Conservation (phyloP, 2,888 invertebrate genomes). For the Pherbina coryleti region DNA sequence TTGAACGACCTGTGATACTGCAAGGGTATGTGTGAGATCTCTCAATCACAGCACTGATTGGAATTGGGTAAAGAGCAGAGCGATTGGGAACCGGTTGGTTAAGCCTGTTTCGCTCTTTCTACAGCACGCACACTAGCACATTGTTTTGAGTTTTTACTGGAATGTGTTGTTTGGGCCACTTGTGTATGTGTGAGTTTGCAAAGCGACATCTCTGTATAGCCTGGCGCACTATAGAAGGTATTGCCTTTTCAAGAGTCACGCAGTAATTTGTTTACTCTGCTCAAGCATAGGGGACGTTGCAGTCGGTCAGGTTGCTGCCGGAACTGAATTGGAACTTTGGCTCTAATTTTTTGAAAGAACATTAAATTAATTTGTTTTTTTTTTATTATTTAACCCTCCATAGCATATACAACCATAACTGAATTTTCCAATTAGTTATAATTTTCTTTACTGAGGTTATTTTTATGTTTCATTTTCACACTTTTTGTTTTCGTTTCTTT, state of each 20-base stretch:
- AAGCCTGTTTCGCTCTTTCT: background rate
- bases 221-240: background rate
- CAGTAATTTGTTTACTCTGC: background rate
- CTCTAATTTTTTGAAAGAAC: background rate
- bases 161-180: background rate
- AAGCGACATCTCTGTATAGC: slow-evolving; percentile 27
- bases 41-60: too few relatives aligned
- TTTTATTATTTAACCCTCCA: too few relatives aligned
- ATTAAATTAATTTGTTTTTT: background rate
- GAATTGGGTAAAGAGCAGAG: background rate
- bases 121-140: background rate
- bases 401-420: background rate
- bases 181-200: background rate
- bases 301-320: slow-evolving; percentile 13
- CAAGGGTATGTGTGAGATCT: too few relatives aligned
- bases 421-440: background rate
- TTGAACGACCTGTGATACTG: too few relatives aligned
- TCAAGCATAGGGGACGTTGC: slow-evolving; percentile 34
- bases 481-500: too few relatives aligned
- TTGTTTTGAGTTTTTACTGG: background rate
- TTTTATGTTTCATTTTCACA: too few relatives aligned
- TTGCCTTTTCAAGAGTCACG: background rate
- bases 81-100: background rate
- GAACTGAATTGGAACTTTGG: background rate
- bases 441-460: too few relatives aligned